Conservation (phyloP, 2,113 vertebrate genomes). For the Neomonachus schauinslandi region DNA sequence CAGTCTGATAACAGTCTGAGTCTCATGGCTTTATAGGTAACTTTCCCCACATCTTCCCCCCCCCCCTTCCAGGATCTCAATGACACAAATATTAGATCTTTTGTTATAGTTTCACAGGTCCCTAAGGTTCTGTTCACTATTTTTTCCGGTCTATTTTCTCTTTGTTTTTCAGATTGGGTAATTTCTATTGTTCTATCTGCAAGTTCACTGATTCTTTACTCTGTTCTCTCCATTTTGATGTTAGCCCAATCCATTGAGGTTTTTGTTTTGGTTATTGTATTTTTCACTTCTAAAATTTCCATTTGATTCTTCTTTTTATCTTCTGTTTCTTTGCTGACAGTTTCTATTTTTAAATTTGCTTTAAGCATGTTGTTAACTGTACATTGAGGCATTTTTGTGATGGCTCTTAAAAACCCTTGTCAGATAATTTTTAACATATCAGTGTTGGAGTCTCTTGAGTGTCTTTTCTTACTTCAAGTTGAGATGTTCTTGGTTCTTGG, state of each 20-base stretch:
- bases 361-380: slow-evolving; percentile 47
- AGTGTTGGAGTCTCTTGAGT: neutral
- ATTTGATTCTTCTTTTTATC: slow-evolving; percentile 40
- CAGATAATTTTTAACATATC: slow-evolving; percentile 49
- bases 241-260: neutral
- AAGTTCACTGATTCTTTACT: slow-evolving; percentile 22
- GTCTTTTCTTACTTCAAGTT: slow-evolving; percentile 57
- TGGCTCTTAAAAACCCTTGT: slow-evolving; percentile 33
- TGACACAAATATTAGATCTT: slow-evolving; percentile 43
- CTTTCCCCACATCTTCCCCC: neutral
- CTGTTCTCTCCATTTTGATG: slow-evolving; percentile 37
- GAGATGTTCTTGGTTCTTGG: slow-evolving; percentile 25
- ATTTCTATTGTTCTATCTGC: slow-evolving; percentile 52
- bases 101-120: neutral
- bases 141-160: neutral
- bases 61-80: neutral
- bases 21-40: slow-evolving; percentile 41
- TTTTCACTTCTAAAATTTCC: slow-evolving; percentile 53
- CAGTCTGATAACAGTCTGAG: neutral
- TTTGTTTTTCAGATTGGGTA: slow-evolving; percentile 1
- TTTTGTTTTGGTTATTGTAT: slow-evolving; percentile 27
- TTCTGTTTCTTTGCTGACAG: slow-evolving; percentile 20
- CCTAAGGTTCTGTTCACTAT: neutral
- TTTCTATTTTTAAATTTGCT: slow-evolving; percentile 56
- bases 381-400: slow-evolving; percentile 48